Percentiles rank a stretch among this genome's conserved stretches.
Conservation (phyloP, 2,797 vertebrate genomes). For the Enteromius paludinosus region DNA sequence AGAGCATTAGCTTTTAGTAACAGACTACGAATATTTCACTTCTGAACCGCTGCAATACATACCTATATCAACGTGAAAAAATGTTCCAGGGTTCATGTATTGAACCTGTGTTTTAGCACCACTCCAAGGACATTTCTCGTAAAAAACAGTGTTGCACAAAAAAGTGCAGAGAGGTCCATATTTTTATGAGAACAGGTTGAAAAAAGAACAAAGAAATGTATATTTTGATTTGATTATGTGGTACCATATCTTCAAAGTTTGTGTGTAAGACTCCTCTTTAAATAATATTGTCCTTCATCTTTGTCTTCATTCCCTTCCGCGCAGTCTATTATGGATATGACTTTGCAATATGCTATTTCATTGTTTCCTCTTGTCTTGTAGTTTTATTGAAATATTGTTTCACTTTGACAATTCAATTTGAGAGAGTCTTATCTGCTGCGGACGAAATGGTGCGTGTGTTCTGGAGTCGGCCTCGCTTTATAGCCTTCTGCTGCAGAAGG, state of each 20-base stretch:
- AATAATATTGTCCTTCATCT: background rate
- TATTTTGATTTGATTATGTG: background rate
- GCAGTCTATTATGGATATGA: constrained; percentile 24
- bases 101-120: too few species aligned
- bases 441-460: constrained; percentile 19
- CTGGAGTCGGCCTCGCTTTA: constrained; percentile 30
- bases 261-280: background rate
- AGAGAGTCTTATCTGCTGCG: constrained; percentile 43
- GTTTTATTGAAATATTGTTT: constrained; percentile 46
- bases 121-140: too few species aligned
- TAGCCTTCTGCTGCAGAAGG: constrained; percentile 32
- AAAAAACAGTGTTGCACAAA: too few species aligned
- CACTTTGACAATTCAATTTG: constrained; percentile 55
- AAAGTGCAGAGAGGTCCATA: too few species aligned
- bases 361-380: constrained; percentile 26
- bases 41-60: too few species aligned
- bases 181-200: too few species aligned
- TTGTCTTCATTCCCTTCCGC: background rate
- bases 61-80: too few species aligned
- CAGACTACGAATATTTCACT: too few species aligned
- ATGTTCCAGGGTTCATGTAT: too few species aligned
- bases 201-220: background rate
- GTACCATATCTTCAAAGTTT: background rate
- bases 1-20: too few species aligned
- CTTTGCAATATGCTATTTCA: constrained; percentile 31